These are phyloP conservation scores for Montipora foliosa DNA, from an alignment of 64 coral and sea anemone species.

Conservation along the genomic window DNA sequence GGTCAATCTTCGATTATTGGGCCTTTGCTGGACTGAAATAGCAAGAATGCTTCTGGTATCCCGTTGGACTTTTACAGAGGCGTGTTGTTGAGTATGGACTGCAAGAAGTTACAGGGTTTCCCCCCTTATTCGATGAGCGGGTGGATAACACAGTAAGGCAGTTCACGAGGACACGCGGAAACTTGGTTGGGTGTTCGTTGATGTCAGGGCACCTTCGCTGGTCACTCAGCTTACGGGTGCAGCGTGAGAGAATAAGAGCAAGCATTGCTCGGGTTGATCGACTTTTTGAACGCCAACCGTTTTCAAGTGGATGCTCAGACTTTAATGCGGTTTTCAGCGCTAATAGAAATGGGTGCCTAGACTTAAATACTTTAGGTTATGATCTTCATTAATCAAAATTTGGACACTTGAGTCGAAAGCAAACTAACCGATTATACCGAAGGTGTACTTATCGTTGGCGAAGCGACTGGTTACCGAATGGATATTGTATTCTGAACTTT, in stretches of 20 bases:
- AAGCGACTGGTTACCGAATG: too few relatives aligned
- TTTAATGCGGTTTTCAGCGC: too few relatives aligned
- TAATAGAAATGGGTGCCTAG: too few relatives aligned
- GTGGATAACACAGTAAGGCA: constrained; percentile 5
- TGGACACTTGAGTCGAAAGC: too few relatives aligned
- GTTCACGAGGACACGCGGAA: constrained; percentile 46
- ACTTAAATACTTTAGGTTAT: too few relatives aligned
- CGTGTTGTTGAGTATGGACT: background rate
- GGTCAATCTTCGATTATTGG: background rate
- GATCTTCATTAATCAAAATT: too few relatives aligned
- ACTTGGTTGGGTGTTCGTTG: constrained; percentile 45
- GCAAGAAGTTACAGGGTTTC: background rate
- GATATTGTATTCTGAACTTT: too few relatives aligned
- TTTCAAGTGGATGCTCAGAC: too few relatives aligned
- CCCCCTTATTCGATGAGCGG: background rate
- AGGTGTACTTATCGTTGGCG: too few relatives aligned
- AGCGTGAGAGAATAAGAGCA: constrained; percentile 5
- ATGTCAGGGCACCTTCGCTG: constrained; percentile 31
- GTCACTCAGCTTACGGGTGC: constrained; percentile 28
- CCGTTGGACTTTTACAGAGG: background rate
- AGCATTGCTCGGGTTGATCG: constrained; percentile 31
- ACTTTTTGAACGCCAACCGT: too few relatives aligned
- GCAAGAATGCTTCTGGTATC: constrained; percentile 9
- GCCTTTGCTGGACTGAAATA: background rate
- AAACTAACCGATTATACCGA: too few relatives aligned